Evolutionary conservation across 2,797 vertebrate species (phyloP).

Genomic region (Gastrophryne carolinensis): DNA sequence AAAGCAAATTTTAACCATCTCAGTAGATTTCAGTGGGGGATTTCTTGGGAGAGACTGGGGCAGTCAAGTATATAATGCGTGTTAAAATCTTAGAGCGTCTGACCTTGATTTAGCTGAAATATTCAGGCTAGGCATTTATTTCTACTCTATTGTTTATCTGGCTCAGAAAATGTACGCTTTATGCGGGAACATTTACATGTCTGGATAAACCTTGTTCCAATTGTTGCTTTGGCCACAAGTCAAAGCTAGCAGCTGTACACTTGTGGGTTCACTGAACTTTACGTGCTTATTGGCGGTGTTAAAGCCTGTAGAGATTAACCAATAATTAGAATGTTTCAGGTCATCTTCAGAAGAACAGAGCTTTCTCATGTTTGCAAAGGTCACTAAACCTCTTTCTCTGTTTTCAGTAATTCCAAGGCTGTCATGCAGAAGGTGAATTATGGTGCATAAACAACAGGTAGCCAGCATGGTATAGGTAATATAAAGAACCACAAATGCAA

Average conservation of each 20-base stretch:
- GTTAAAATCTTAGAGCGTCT: conserved; percentile 62
- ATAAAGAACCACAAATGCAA: not conserved
- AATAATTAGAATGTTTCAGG: conserved; percentile 90
- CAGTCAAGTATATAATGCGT: conserved; percentile 56
- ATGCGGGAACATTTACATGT: conserved; percentile 74
- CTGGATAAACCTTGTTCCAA: conserved; percentile 74
- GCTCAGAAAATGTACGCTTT: conserved; percentile 68
- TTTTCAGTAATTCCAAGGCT: conserved; percentile 62
- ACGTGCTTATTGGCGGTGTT: conserved; percentile 77
- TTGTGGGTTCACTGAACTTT: conserved; percentile 89
- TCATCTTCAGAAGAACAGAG: conserved; percentile 79
- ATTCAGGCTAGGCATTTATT: conserved; percentile 63
- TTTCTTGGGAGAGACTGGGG: conserved; percentile 50
- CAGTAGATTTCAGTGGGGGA: conserved; percentile 10
- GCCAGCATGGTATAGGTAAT: not conserved
- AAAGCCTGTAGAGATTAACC: conserved; percentile 79
- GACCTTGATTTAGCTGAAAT: conserved; percentile 63
- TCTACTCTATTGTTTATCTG: conserved; percentile 67
- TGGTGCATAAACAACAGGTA: conserved; percentile 54
- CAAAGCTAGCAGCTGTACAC: conserved; percentile 92
- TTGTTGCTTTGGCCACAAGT: conserved; percentile 89
- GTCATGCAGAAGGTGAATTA: conserved; percentile 49
- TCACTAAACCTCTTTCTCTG: conserved; percentile 62
- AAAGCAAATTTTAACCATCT: conserved; percentile 30
- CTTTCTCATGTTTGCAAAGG: conserved; percentile 68